Evolutionary conservation across 2,797 vertebrate genomes (phyloP).

Genomic region (Tokudaia muenninki): DNA sequence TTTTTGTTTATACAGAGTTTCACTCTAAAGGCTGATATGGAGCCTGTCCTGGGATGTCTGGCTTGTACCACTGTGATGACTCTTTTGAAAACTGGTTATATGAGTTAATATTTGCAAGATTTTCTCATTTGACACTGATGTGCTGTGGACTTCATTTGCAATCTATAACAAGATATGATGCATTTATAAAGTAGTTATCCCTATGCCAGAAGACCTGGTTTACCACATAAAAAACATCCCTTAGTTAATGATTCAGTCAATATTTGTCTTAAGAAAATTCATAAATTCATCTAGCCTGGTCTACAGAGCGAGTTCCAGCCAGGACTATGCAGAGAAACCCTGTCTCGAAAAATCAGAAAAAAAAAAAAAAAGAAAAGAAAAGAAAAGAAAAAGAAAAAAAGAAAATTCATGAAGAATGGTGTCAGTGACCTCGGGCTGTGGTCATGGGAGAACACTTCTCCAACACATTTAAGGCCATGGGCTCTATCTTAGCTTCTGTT

Average conservation of each 20-base stretch:
- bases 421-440: background rate
- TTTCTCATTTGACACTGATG: background rate
- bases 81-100: conserved; percentile 11
- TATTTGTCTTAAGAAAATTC: conserved; percentile 11
- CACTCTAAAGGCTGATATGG: background rate
- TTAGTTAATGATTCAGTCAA: conserved; percentile 18
- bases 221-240: background rate
- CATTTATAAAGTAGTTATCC: conserved; percentile 36
- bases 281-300: background rate
- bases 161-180: background rate
- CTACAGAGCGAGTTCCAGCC: too few species aligned
- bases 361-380: too few species aligned
- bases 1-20: background rate
- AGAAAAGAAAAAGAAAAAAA: background rate
- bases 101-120: conserved; percentile 50
- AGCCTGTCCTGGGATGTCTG: background rate
- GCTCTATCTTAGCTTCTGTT: background rate
- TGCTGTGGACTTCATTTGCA: background rate
- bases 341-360: too few species aligned
- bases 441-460: background rate
- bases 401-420: conserved; percentile 33
- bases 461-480: background rate
- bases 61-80: background rate
- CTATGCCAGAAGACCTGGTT: background rate
- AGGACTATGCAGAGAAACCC: too few species aligned